A percentile compares a stretch with the other conserved stretches of the same genome.
phyloP scores from a whole-genome alignment of 2,797 vertebrate species.

The Pangasius mekongensis region DNA sequence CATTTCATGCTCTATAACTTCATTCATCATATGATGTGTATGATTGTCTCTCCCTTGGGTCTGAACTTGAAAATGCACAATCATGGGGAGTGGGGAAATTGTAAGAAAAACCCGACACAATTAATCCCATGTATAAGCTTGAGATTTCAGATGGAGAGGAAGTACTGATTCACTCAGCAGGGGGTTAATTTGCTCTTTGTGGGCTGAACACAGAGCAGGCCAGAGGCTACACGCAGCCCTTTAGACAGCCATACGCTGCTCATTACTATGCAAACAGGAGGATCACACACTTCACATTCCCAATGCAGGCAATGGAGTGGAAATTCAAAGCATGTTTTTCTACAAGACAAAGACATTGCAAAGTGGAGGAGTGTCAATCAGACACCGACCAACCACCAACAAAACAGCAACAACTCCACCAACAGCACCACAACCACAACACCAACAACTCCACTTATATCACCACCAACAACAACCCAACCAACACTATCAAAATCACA shows the following conservation, averaged over 20 bases:
- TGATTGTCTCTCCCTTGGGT: not conserved
- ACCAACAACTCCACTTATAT: not conserved
- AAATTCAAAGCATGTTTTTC: not conserved
- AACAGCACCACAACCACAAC: not conserved
- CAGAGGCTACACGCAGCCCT: constrained; percentile 32
- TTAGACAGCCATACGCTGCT: constrained; percentile 32
- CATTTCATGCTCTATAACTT: not conserved
- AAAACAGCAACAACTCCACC: not conserved
- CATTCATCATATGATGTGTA: not conserved
- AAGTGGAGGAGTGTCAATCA: not conserved
- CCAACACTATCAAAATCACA: not conserved
- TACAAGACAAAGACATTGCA: not conserved
- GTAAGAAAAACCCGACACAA: not conserved
- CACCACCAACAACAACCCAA: not conserved
- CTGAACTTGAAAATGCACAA: not conserved
- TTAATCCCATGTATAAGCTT: constrained; percentile 1
- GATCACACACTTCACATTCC: constrained; percentile 18
- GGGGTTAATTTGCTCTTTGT: constrained; percentile 44
- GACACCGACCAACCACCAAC: not conserved
- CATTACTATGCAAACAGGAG: constrained; percentile 53
- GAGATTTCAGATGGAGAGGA: not conserved
- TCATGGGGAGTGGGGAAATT: not conserved
- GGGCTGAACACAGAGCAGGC: constrained; percentile 31
- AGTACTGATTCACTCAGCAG: constrained; percentile 45
- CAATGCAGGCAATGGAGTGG: constrained; percentile 1